These are phyloP conservation scores for Electrona antarctica DNA, from an alignment of 2,113 vertebrate genomes.

Conservation along the genomic window DNA sequence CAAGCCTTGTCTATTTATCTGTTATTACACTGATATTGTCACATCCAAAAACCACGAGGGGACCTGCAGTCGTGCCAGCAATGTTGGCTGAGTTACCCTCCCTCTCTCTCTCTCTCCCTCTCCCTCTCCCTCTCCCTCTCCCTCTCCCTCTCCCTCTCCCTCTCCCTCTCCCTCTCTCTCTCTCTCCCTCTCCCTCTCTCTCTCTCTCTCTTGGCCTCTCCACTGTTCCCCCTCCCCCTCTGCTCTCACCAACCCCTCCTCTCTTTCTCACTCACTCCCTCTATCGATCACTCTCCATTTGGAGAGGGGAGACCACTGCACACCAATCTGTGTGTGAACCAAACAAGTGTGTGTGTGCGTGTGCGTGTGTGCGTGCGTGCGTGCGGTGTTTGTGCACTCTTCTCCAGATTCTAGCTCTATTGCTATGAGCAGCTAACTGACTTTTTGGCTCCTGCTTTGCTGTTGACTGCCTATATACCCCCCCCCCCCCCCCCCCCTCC, in stretches of 20 bases:
- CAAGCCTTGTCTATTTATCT: conserved; percentile 79
- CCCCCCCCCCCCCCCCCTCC: conserved; percentile 13
- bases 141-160: conserved; percentile 10
- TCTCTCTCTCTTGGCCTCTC: conserved; percentile 4
- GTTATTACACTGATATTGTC: conserved; percentile 80
- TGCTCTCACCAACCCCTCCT: conserved; percentile 10
- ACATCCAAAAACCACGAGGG: conserved; percentile 75
- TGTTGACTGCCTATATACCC: conserved; percentile 46
- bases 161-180: background rate
- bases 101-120: background rate
- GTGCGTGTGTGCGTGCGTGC: conserved; percentile 27
- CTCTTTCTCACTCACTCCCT: conserved; percentile 42
- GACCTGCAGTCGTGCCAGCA: conserved; percentile 58
- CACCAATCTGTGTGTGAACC: conserved; percentile 19
- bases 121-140: background rate
- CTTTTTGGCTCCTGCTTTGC: conserved; percentile 45
- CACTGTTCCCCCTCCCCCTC: conserved; percentile 14
- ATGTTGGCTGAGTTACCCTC: conserved; percentile 57
- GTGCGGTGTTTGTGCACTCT: conserved; percentile 23
- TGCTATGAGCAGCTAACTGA: conserved; percentile 42
- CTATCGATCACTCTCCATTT: conserved; percentile 51
- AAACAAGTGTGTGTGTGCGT: conserved; percentile 7
- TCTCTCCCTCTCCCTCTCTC: no score
- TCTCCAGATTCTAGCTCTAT: conserved; percentile 35
- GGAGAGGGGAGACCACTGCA: conserved; percentile 17